Evolutionary conservation across 2,888 invertebrate species (phyloP).

Genomic region (Periphyllus acericola): DNA sequence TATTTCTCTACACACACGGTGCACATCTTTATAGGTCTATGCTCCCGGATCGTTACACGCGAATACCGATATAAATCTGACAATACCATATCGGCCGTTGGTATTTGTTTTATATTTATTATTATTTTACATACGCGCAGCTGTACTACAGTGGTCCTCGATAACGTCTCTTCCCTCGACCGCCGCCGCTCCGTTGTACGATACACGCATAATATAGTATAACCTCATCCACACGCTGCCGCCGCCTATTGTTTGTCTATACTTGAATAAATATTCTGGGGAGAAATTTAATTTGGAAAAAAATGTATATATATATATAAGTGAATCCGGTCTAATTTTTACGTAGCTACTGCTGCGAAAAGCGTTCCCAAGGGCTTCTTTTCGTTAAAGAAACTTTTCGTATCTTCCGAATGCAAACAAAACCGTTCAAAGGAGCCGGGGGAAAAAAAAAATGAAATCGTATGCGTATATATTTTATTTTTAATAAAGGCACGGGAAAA

Average conservation of each 20-base stretch:
- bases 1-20: no score
- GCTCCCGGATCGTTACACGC: not conserved
- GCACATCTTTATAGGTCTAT: no score
- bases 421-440: slow-evolving; percentile 53
- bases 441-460: slow-evolving; percentile 29
- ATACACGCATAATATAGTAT: not conserved
- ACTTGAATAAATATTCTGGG: slow-evolving; percentile 45
- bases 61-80: not conserved
- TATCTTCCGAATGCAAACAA: slow-evolving; percentile 50
- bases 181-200: not conserved
- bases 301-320: slow-evolving; percentile 34
- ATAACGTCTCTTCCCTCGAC: not conserved
- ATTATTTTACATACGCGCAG: not conserved
- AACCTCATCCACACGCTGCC: not conserved
- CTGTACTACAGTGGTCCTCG: not conserved
- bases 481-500: slow-evolving; percentile 59
- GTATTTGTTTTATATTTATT: not conserved
- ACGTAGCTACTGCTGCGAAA: slow-evolving; percentile 28
- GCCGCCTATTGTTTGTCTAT: slow-evolving; percentile 34
- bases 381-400: slow-evolving; percentile 52
- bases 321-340: slow-evolving; percentile 41
- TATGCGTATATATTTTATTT: slow-evolving; percentile 42
- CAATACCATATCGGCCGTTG: not conserved
- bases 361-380: slow-evolving; percentile 53
- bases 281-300: slow-evolving; percentile 41